These are phyloP conservation scores for Platysternon megacephalum DNA, from an alignment of 2,113 vertebrate species.

Conservation along the genomic window DNA sequence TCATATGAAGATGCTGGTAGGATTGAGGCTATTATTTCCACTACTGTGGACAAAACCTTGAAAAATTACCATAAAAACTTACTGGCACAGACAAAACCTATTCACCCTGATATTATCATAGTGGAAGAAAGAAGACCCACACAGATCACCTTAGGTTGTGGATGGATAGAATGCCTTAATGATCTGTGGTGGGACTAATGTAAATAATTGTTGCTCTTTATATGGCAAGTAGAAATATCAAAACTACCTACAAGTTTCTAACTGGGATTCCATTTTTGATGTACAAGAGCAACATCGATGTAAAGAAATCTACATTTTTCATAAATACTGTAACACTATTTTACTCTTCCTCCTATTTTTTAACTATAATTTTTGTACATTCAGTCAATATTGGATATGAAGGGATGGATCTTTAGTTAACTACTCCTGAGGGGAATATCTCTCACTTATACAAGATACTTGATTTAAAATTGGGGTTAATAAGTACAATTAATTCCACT, in stretches of 20 bases:
- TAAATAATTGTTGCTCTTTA: background rate
- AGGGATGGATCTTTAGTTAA: background rate
- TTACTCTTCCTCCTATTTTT: background rate
- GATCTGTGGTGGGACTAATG: rapidly evolving
- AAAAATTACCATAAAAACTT: background rate
- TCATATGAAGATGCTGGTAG: background rate
- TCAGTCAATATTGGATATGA: background rate
- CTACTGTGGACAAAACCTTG: background rate
- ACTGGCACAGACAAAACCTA: background rate
- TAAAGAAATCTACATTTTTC: background rate
- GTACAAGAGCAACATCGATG: background rate
- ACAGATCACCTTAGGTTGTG: background rate
- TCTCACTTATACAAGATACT: background rate
- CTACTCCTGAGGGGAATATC: background rate
- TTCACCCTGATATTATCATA: background rate
- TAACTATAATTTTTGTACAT: background rate
- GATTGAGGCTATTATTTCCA: background rate
- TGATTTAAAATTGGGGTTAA: constrained; percentile 34
- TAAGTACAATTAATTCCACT: background rate
- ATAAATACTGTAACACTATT: background rate
- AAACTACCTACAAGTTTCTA: background rate
- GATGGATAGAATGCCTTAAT: background rate
- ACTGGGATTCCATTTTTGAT: background rate
- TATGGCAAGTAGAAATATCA: background rate
- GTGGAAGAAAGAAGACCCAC: background rate